Base-by-base conservation (phyloP, 2,888 invertebrate species). In the Pocota personata region DNA sequence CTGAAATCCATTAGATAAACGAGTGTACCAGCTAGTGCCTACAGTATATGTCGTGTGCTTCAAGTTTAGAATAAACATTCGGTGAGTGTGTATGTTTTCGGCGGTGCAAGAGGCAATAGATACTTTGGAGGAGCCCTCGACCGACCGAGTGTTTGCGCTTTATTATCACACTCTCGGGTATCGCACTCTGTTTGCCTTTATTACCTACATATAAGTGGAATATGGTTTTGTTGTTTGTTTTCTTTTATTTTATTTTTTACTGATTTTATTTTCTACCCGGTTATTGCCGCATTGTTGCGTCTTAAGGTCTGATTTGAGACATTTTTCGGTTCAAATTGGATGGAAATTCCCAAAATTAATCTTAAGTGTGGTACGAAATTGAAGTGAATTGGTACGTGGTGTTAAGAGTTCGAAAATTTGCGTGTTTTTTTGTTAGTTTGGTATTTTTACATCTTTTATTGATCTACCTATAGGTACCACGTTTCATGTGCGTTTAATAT, bases 1-100 rank as follows among this genome's bases (percentile, higher is more conserved):
- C 60, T 62, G 69, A 52, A 71, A 71, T 69, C 60, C 60, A 78
- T 78, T 71, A 60, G 77, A 52, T 78, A 69, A 40, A 66, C 16
- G 21, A 58, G 21, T 30, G 64, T 37, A 27, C 7, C 37, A n/a
- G 30, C 10, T 14, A 19, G 58, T 27, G 27, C n/a, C 46, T 48
- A 32, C 35, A 40, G 64, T 32, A n/a, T 32, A n/a, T 8, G 5
- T 8, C 37, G 48, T 58, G 57, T 66, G 57, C 57, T 24, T 66
- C 37, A 35, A 57, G 66, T 48, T 58, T 35, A 60, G 67, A 48
- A 67, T 27, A 67, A 76, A 67, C 35, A 64, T 48, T 24, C 52
- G 10, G 24, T 10, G n/a, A 32, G 58, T 32, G 55, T 58, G 71
- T 35, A 16, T 30, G 24, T 55, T 32, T 62, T 62, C 8, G 46